Evolutionary conservation across 2,113 vertebrate species (phyloP).

Genomic region (Hemichromis elongatus): DNA sequence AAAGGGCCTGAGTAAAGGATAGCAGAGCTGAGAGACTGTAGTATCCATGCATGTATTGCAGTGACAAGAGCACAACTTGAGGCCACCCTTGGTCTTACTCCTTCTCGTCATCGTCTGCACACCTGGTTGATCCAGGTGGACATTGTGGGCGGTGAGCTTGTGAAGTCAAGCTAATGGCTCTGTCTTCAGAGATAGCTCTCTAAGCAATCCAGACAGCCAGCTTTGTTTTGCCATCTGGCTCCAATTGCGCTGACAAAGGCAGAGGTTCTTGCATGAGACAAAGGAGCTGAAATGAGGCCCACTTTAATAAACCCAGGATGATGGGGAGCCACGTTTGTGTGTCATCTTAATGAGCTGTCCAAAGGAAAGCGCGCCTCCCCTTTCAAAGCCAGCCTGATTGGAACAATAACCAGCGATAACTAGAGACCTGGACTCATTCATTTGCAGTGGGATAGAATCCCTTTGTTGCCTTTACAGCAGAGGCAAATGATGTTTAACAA

Average conservation of each 20-base stretch:
- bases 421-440: slow-evolving; percentile 56
- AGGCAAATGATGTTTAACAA: slow-evolving; percentile 57
- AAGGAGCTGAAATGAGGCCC: slow-evolving; percentile 67
- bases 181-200: slow-evolving; percentile 58
- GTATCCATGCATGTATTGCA: neutral
- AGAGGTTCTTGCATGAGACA: slow-evolving; percentile 67
- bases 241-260: slow-evolving; percentile 71
- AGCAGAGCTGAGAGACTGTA: neutral
- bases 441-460: slow-evolving; percentile 43
- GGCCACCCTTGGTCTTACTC: neutral
- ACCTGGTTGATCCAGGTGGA: slow-evolving; percentile 57
- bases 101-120: neutral
- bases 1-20: neutral
- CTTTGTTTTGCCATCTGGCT: slow-evolving; percentile 77
- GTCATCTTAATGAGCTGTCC: slow-evolving; percentile 76
- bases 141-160: slow-evolving; percentile 36
- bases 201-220: slow-evolving; percentile 62
- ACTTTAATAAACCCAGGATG: slow-evolving; percentile 70
- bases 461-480: slow-evolving; percentile 55
- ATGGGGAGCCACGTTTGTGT: slow-evolving; percentile 62
- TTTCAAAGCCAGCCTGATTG: slow-evolving; percentile 65
- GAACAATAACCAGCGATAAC: slow-evolving; percentile 71
- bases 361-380: slow-evolving; percentile 52
- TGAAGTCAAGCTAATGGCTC: slow-evolving; percentile 61
- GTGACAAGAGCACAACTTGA: neutral